These are phyloP conservation scores for Diplodus sargus DNA, from an alignment of 2,797 vertebrate genomes.

Conservation along the genomic window DNA sequence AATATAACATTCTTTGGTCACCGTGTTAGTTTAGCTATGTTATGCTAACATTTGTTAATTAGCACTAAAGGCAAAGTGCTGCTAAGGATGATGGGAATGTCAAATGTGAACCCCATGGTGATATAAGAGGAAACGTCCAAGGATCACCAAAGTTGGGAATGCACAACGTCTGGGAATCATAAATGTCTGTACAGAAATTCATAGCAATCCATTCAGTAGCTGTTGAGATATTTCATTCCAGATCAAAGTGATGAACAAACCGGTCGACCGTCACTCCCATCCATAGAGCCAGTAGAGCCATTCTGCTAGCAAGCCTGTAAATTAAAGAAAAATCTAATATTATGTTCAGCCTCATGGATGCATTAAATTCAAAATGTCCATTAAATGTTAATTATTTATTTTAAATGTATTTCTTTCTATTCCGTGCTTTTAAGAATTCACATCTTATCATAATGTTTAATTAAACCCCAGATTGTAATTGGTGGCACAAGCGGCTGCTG, in stretches of 20 bases:
- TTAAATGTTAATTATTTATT: slow-evolving; percentile 38
- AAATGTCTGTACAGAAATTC: background rate
- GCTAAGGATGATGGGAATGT: background rate
- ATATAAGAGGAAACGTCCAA: background rate
- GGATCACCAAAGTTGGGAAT: background rate
- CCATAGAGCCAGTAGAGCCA: background rate
- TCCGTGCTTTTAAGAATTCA: slow-evolving; percentile 21
- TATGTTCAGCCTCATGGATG: slow-evolving; percentile 7
- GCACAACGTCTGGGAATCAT: background rate
- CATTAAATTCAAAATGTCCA: slow-evolving; percentile 9
- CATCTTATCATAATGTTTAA: slow-evolving; percentile 45
- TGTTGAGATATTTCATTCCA: background rate
- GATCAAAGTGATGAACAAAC: background rate
- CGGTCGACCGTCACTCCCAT: background rate
- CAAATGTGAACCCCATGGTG: background rate
- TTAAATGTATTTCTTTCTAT: slow-evolving; percentile 16
- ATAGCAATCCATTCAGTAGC: background rate
- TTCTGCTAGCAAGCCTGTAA: background rate
- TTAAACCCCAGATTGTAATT: slow-evolving; percentile 39
- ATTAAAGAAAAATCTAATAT: slow-evolving; percentile 5
- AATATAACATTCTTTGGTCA: no score
- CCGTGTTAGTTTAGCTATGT: no score
- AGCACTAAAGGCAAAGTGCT: background rate
- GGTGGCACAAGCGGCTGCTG: slow-evolving; percentile 16
- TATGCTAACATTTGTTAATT: background rate